Conservation (phyloP, 2,113 vertebrate genomes). For the Pitta sordida region DNA sequence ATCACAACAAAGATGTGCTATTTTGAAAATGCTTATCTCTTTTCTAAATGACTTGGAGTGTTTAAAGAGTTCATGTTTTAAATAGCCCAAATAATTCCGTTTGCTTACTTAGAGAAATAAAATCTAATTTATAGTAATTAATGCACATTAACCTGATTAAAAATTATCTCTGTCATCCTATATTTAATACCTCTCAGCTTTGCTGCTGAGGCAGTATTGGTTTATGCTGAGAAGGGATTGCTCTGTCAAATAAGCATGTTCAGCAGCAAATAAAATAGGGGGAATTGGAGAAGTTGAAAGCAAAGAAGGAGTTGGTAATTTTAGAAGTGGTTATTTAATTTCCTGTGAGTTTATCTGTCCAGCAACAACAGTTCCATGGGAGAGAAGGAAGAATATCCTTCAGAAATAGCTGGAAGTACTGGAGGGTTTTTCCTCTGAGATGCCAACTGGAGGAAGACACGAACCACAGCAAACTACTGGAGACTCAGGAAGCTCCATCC, state of each 20-base stretch:
- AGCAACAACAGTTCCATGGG: neutral
- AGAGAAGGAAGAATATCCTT: neutral
- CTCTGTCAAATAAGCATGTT: neutral
- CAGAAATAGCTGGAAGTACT: neutral
- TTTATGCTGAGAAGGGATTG: neutral
- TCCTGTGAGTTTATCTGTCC: neutral
- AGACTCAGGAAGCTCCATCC: neutral
- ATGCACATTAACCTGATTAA: conserved; percentile 56
- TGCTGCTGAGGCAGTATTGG: neutral
- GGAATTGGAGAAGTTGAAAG: neutral
- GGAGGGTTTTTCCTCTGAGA: neutral
- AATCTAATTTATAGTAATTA: conserved; percentile 58
- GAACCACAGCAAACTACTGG: neutral
- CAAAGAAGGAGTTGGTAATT: neutral
- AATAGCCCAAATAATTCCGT: neutral
- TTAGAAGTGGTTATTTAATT: neutral
- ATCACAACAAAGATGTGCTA: neutral
- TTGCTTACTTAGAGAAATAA: conserved; percentile 36
- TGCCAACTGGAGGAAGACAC: neutral
- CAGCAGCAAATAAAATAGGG: neutral
- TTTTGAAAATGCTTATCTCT: neutral
- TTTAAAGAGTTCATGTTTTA: neutral
- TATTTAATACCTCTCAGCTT: conserved; percentile 13
- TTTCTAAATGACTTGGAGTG: neutral
- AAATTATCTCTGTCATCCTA: conserved; percentile 26